Evolutionary conservation across 1,140 invertebrate species (phyloP).

Genomic region (Panulirus ornatus): DNA sequence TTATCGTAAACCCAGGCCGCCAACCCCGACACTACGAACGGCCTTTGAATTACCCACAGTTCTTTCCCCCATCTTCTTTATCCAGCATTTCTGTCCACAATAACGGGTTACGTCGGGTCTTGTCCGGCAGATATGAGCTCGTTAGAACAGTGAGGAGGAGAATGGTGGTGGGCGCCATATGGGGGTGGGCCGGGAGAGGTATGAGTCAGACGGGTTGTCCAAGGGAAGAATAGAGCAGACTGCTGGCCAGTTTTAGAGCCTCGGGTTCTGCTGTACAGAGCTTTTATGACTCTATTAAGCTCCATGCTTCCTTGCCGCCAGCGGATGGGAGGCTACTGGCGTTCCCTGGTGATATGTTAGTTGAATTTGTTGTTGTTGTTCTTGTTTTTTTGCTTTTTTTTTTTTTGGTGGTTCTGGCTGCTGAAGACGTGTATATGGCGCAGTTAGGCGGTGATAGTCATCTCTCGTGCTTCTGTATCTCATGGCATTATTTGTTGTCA

Average conservation of each 20-base stretch:
- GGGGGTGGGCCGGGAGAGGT: not conserved
- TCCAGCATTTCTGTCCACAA: not conserved
- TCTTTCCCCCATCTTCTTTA: not conserved
- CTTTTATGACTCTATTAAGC: slow-evolving; percentile 28
- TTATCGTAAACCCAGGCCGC: slow-evolving; percentile 6
- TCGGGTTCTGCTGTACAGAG: not conserved
- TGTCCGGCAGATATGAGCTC: not conserved
- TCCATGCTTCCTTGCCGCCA: slow-evolving; percentile 25
- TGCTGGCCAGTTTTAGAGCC: slow-evolving; percentile 35
- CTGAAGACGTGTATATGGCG: too few species aligned
- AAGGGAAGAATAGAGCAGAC: not conserved
- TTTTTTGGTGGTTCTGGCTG: too few species aligned
- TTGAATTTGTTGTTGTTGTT: too few species aligned
- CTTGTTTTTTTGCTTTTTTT: too few species aligned
- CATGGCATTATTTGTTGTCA: too few species aligned
- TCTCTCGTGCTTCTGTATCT: too few species aligned
- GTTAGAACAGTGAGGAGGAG: not conserved
- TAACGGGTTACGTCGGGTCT: not conserved
- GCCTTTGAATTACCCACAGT: not conserved
- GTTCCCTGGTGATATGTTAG: too few species aligned
- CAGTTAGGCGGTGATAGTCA: too few species aligned
- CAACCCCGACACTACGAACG: slow-evolving; percentile 19
- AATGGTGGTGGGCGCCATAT: too few species aligned
- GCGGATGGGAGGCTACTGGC: too few species aligned
- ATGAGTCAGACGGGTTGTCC: not conserved